phyloP scores from a whole-genome alignment of 2,888 invertebrate genomes.

The Spisula subtruncata region DNA sequence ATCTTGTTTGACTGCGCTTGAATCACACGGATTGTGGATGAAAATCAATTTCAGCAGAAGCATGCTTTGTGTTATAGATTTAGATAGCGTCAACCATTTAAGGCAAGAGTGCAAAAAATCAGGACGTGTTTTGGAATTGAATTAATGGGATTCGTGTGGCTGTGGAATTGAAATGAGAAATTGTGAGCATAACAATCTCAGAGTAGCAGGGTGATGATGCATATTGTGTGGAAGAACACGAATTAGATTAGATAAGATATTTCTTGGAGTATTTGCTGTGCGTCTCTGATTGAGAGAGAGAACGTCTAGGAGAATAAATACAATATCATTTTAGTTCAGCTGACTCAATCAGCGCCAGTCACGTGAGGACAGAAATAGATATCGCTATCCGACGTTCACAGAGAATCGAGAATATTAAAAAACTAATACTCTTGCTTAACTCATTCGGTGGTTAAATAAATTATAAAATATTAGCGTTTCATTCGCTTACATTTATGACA shows the following conservation, averaged over 20 bases:
- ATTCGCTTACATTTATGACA: not conserved
- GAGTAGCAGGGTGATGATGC: not conserved
- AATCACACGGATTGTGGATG: not conserved
- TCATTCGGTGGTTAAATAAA: not conserved
- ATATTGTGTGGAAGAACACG: not conserved
- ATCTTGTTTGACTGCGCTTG: constrained; percentile 12
- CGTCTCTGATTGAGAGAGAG: not conserved
- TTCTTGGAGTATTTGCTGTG: not conserved
- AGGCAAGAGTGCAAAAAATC: not conserved
- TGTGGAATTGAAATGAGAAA: not conserved
- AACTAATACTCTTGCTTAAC: not conserved
- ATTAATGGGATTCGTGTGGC: not conserved
- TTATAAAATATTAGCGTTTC: not conserved
- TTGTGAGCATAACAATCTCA: not conserved
- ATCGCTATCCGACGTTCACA: not conserved
- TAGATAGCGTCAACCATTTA: not conserved
- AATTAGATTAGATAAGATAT: too few relatives aligned
- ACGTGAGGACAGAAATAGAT: not conserved
- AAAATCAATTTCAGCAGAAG: constrained; percentile 4
- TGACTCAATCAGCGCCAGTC: not conserved
- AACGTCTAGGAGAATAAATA: not conserved
- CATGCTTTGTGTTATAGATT: not conserved
- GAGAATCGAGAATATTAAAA: not conserved
- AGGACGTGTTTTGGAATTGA: not conserved
- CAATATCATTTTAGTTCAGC: not conserved